Conservation (phyloP, 2,888 invertebrate genomes). For the Microchrysa polita region DNA sequence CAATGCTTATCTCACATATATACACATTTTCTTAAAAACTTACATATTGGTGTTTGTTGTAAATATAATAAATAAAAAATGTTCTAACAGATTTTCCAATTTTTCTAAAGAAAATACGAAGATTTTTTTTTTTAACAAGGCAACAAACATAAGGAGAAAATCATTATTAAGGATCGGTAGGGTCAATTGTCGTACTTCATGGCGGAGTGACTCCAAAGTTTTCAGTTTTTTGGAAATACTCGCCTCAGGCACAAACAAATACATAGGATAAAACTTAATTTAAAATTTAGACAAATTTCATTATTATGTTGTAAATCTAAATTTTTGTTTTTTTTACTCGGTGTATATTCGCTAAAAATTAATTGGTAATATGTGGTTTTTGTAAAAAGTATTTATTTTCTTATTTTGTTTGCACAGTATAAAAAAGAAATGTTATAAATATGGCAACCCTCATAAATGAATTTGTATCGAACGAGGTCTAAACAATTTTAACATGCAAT, state of each 20-base stretch:
- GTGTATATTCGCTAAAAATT: constrained; percentile 10
- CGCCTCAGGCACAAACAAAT: no score
- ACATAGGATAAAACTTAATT: no score
- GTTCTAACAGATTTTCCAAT: no score
- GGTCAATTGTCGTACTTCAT: background rate
- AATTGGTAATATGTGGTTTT: background rate
- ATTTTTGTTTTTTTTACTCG: background rate
- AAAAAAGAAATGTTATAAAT: constrained; percentile 42
- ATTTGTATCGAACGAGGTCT: background rate
- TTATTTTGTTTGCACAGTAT: constrained; percentile 29
- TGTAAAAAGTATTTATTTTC: constrained; percentile 1
- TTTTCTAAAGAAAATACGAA: background rate
- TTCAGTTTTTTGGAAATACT: no score
- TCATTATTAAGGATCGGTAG: background rate
- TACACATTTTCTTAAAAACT: constrained; percentile 22
- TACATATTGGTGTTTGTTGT: constrained; percentile 19
- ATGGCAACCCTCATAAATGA: constrained; percentile 37
- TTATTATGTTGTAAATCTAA: no score
- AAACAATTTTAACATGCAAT: constrained; percentile 8
- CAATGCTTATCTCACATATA: constrained; percentile 37
- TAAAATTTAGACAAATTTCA: no score
- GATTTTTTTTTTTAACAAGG: background rate
- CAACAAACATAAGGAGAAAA: background rate
- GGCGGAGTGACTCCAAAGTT: constrained; percentile 28
- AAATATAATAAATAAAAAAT: no score